Evolutionary conservation across 2,113 vertebrate genomes (phyloP).

Genomic region (Carassius gibelio): DNA sequence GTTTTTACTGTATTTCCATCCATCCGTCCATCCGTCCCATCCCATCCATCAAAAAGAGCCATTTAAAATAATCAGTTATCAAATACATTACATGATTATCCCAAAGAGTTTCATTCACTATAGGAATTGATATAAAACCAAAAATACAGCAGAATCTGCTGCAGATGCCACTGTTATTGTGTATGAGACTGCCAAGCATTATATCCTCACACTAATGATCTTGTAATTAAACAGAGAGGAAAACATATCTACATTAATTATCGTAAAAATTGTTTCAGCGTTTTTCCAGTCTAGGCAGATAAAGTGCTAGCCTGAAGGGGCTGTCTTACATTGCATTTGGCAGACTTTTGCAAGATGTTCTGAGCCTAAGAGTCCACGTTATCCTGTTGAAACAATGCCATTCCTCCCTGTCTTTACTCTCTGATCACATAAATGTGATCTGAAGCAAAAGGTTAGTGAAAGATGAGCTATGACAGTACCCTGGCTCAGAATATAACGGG

Average conservation of each 20-base stretch:
- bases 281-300: background rate
- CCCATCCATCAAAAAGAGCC: no score
- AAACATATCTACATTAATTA: slow-evolving; percentile 36
- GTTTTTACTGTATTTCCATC: background rate
- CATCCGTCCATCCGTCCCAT: no score
- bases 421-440: slow-evolving; percentile 52
- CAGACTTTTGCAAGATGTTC: slow-evolving; percentile 22
- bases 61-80: background rate
- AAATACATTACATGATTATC: slow-evolving; percentile 4
- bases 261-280: background rate
- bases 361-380: slow-evolving; percentile 29
- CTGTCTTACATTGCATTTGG: slow-evolving; percentile 24
- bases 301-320: background rate
- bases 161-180: background rate
- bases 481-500: background rate
- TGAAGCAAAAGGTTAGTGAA: slow-evolving; percentile 41
- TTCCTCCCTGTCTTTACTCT: slow-evolving; percentile 18
- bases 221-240: slow-evolving; percentile 21
- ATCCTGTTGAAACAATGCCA: slow-evolving; percentile 30
- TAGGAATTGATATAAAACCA: background rate
- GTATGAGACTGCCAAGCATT: background rate
- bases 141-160: background rate
- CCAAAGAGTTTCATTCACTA: background rate
- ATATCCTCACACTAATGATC: slow-evolving; percentile 15
- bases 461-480: slow-evolving; percentile 34